Base-by-base conservation (phyloP, 1,140 invertebrate genomes). In the Platyura marginata region DNA sequence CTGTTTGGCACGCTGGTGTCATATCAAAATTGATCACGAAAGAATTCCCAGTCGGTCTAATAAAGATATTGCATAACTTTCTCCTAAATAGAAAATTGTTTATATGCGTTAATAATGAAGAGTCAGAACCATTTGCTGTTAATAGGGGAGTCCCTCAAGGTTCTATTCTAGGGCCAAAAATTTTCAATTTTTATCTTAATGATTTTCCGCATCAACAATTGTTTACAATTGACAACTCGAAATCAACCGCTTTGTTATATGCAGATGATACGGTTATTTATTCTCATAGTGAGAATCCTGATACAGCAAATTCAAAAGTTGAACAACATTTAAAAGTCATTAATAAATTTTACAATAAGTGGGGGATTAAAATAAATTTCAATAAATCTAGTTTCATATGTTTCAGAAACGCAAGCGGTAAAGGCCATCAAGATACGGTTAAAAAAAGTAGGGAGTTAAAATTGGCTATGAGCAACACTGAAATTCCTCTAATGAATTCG, bases 181-280 rank as follows among this genome's bases (percentile, higher is more conserved):
- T 56, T n/a, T 58, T 49, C 39, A 46, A 43, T 10, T 29, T 54
- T 2, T 53, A 48, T 36, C 50, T 47, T 1, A 52, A 47, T 32
- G 51, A 54, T 36, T 44, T 55, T 3, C 49, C 48, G 8, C 16
- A 19, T 13, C 20, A 39, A 5, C 19, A 40, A n/a, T n/a, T n/a
- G n/a, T n/a, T n/a, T n/a, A n/a, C n/a, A n/a, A n/a, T n/a, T n/a
- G n/a, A n/a, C n/a, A n/a, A n/a, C n/a, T n/a, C n/a, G 18, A 35
- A 46, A 18, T 18, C 23, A 6, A 40, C 43, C n/a, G 22, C 40
- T 8, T 38, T 47, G 2, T 25, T 51, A 2, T 58, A 49, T 39
- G 57, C 54, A 11, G 55, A 57, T 29, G 52, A 60, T 40, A 54
- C 50, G 9, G 48, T 48, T 6, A 20, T 53, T 0, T 54, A 44